Conservation (phyloP, 1,140 invertebrate species). For the Eupeodes corollae region DNA sequence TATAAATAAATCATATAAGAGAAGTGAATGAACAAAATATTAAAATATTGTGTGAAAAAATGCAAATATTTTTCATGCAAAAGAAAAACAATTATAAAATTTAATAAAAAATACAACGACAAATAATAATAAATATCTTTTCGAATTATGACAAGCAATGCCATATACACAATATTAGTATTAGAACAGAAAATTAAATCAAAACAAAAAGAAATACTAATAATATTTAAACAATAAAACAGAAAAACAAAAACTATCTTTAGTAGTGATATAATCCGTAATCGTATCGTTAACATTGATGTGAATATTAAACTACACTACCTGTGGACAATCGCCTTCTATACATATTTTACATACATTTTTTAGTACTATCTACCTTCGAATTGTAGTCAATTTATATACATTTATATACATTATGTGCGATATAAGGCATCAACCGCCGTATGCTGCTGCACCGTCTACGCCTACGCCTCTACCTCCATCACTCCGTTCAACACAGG, state of each 20-base stretch:
- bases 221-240: no score
- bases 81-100: no score
- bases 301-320: not conserved
- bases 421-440: not conserved
- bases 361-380: not conserved
- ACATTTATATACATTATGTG: not conserved
- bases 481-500: not conserved
- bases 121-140: no score
- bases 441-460: not conserved
- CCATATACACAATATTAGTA: no score
- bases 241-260: no score
- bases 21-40: not conserved
- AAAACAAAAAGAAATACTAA: no score
- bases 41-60: no score
- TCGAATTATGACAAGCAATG: no score
- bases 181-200: no score
- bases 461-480: not conserved
- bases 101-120: no score
- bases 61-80: no score
- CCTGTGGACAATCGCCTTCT: not conserved
- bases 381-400: slow-evolving; percentile 4
- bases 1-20: not conserved
- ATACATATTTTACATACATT: slow-evolving; percentile 1
- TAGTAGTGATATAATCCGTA: no score
- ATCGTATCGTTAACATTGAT: not conserved